Evolutionary conservation across 2,113 vertebrate species (phyloP).

Genomic region (Strix aluco): DNA sequence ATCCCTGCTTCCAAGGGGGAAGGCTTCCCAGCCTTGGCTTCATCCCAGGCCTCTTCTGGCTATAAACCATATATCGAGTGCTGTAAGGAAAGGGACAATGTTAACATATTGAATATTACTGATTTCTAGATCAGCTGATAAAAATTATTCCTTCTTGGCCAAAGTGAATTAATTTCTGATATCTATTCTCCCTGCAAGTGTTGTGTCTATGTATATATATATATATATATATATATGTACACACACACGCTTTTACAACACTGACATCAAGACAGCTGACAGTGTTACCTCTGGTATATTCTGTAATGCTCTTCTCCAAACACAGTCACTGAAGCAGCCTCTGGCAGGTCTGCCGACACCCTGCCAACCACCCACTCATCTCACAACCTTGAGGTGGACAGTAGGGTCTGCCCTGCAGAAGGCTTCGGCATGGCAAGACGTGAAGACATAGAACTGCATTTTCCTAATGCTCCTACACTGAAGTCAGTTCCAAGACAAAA

Average conservation of each 20-base stretch:
- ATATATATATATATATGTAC: too few species aligned
- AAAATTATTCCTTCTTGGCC: background rate
- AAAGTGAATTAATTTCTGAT: background rate
- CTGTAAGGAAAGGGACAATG: background rate
- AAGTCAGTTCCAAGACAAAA: background rate
- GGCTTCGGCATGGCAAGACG: rapidly evolving
- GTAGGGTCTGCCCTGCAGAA: background rate
- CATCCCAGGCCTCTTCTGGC: background rate
- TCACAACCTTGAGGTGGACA: background rate
- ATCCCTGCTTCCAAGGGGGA: background rate
- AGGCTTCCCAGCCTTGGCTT: background rate
- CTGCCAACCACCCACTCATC: background rate
- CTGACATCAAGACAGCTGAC: background rate
- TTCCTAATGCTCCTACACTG: background rate
- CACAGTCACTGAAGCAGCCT: rapidly evolving
- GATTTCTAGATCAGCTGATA: background rate
- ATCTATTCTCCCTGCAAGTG: background rate
- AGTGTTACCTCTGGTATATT: background rate
- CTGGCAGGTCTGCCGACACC: background rate
- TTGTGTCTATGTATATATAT: rapidly evolving
- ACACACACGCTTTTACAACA: background rate
- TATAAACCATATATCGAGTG: rapidly evolving
- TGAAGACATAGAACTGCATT: background rate
- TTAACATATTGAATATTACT: background rate
- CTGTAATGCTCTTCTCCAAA: background rate